A percentile compares a stretch with the other conserved stretches of the same genome.
phyloP scores from a whole-genome alignment of 2,797 vertebrate species.

The Alosa sapidissima region DNA sequence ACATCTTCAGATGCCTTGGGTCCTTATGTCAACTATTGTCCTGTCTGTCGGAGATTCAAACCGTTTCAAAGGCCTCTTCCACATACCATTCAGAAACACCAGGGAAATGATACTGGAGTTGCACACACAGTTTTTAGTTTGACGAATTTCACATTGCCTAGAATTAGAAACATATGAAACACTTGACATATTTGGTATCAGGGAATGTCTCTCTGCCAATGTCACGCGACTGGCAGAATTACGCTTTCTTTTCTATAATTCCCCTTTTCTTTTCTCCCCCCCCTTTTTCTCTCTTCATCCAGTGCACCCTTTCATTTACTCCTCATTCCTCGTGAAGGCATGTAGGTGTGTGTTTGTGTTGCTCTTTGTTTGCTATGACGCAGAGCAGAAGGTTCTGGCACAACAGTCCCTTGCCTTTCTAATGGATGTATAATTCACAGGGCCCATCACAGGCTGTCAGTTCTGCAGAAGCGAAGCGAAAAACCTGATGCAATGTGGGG shows the following conservation, averaged over 20 bases:
- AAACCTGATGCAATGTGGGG: constrained; percentile 58
- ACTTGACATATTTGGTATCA: background rate
- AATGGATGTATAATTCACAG: constrained; percentile 51
- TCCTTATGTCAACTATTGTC: background rate
- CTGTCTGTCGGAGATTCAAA: background rate
- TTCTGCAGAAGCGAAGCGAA: constrained; percentile 50
- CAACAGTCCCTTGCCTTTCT: constrained; percentile 47
- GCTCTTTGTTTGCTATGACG: background rate
- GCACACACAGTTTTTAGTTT: background rate
- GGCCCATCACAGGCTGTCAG: constrained; percentile 49
- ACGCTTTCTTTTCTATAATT: background rate
- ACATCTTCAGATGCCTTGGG: background rate
- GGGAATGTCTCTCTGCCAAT: background rate
- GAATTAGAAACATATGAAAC: background rate
- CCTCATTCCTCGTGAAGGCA: background rate
- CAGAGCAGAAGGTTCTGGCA: constrained; percentile 29
- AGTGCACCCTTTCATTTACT: background rate
- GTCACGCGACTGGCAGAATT: background rate
- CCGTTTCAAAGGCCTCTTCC: background rate
- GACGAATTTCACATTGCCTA: background rate
- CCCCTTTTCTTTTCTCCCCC: background rate
- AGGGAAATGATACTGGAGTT: background rate
- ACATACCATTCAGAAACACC: background rate
- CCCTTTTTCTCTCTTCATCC: too few species aligned
- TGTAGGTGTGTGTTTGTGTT: constrained; percentile 13